A percentile compares a stretch with the other conserved stretches of the same genome.
Conservation (phyloP, 2,888 invertebrate species). For the Hemithea aestivaria region DNA sequence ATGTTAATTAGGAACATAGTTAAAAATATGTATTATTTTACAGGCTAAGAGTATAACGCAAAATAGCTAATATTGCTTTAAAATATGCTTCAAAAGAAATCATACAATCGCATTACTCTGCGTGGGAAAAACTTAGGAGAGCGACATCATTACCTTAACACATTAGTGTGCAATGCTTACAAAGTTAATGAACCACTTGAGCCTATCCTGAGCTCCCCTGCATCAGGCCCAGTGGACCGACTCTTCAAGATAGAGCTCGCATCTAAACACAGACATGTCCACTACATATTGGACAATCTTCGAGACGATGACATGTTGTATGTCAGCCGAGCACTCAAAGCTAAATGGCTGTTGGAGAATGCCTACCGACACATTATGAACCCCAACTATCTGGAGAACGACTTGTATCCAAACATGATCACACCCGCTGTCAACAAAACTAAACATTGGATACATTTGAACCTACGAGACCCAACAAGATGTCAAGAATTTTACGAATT, state of each 20-base stretch:
- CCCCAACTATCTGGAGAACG: slow-evolving; percentile 24
- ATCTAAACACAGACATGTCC: slow-evolving; percentile 37
- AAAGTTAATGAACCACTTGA: slow-evolving; percentile 11
- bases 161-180: slow-evolving; percentile 18
- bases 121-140: slow-evolving; percentile 29
- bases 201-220: slow-evolving; percentile 10
- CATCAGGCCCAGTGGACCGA: slow-evolving; percentile 20
- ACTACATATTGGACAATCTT: slow-evolving; percentile 46
- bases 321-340: slow-evolving; percentile 49
- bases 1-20: no score
- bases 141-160: slow-evolving; percentile 31
- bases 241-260: slow-evolving; percentile 40
- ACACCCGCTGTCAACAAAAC: slow-evolving; percentile 27
- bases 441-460: slow-evolving; percentile 25
- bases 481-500: slow-evolving; percentile 49
- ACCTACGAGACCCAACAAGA: slow-evolving; percentile 32
- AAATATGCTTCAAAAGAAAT: no score
- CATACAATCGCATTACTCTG: slow-evolving; percentile 14
- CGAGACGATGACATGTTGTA: slow-evolving; percentile 54
- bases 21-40: no score
- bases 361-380: slow-evolving; percentile 22
- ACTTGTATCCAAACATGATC: slow-evolving; percentile 28
- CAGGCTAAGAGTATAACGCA: no score
- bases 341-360: slow-evolving; percentile 26
- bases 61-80: no score